Conservation (phyloP, 1,140 invertebrate genomes). For the Drosophila baimaii region DNA sequence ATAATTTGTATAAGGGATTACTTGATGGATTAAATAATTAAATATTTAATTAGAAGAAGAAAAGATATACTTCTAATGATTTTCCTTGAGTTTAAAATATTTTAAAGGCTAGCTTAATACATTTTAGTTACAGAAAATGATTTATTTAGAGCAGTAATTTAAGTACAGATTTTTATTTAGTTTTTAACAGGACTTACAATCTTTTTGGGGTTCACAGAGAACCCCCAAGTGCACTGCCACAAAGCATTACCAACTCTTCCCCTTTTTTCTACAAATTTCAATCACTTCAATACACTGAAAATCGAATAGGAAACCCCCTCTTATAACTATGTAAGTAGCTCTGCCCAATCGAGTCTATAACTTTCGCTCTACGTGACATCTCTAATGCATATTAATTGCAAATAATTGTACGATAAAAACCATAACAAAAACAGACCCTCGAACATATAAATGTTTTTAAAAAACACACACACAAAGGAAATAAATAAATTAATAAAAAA, state of each 20-base stretch:
- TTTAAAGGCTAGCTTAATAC: neutral
- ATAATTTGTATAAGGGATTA: too few relatives aligned
- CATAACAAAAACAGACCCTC: constrained; percentile 24
- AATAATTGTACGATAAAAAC: constrained; percentile 67
- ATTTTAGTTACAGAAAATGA: neutral
- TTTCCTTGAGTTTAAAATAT: neutral
- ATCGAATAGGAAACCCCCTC: constrained; percentile 5
- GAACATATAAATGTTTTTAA: constrained; percentile 79
- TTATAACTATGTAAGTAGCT: constrained; percentile 66
- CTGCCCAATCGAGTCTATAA: constrained; percentile 52
- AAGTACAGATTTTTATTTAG: neutral
- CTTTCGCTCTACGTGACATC: constrained; percentile 60
- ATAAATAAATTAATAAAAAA: constrained; percentile 77
- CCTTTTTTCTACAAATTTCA: neutral
- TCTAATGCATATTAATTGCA: constrained; percentile 68
- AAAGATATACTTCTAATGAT: neutral
- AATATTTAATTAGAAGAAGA: too few relatives aligned
- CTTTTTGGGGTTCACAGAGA: neutral
- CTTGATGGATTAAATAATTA: too few relatives aligned
- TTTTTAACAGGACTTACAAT: neutral
- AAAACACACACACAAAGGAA: constrained; percentile 63
- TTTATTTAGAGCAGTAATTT: neutral
- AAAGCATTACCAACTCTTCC: neutral
- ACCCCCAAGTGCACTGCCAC: constrained; percentile 8
- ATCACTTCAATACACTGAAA: neutral